Percentiles rank a stretch among this genome's conserved stretches.
These are phyloP conservation scores for Meliscaeva auricollis DNA, from an alignment of 2,888 invertebrate species.

Conservation along the genomic window DNA sequence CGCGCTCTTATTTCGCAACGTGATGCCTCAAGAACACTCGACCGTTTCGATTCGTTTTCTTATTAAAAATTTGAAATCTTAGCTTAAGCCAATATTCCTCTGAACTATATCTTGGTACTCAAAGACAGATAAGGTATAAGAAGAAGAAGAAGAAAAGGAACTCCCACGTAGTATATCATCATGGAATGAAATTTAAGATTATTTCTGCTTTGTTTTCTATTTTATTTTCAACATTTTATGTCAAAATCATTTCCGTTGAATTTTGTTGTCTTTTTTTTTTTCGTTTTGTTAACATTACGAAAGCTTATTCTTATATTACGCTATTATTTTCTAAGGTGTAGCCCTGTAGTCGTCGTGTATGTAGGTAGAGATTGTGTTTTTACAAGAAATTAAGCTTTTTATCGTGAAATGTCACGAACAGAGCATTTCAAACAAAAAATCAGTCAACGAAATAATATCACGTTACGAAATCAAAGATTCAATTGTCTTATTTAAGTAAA, in stretches of 20 bases:
- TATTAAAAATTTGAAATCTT: constrained; percentile 1
- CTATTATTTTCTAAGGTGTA: background rate
- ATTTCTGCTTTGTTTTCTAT: constrained; percentile 1
- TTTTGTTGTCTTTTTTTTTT: background rate
- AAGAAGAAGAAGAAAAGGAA: background rate
- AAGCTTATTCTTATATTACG: background rate
- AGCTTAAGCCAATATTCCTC: constrained; percentile 19
- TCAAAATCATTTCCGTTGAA: constrained; percentile 28
- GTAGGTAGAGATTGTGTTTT: background rate
- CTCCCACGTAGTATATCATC: background rate
- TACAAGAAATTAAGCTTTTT: constrained; percentile 50
- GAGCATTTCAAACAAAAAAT: constrained; percentile 46
- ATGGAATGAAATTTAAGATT: constrained; percentile 28
- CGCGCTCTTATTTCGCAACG: background rate
- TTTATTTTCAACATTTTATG: constrained; percentile 15
- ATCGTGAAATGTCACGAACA: constrained; percentile 67
- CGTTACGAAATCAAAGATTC: constrained; percentile 63
- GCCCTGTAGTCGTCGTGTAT: constrained; percentile 28
- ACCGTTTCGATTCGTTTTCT: background rate
- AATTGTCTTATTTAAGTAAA: constrained; percentile 39
- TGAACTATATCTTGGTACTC: constrained; percentile 10
- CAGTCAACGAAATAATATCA: constrained; percentile 57
- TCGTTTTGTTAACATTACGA: background rate
- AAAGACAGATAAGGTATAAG: background rate
- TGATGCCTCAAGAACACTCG: background rate